phyloP scores from a whole-genome alignment of 1,140 invertebrate genomes.

The Thalassaphorura encarpata region DNA sequence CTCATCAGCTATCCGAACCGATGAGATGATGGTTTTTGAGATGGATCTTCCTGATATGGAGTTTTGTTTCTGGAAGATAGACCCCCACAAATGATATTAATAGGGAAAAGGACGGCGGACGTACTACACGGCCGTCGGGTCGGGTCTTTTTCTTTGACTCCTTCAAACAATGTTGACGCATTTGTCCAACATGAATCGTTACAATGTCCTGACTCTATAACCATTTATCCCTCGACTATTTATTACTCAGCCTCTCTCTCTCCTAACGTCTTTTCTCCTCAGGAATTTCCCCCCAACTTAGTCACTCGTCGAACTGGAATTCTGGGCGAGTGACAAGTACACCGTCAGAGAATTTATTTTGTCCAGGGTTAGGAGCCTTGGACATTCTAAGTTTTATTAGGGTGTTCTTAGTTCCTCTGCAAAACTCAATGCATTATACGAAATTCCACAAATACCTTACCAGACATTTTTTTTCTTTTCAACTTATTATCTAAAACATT shows the following conservation, averaged over 20 bases:
- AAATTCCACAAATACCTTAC: neutral
- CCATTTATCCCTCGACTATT: constrained; percentile 11
- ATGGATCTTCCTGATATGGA: constrained; percentile 2
- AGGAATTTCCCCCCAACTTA: neutral
- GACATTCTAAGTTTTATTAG: neutral
- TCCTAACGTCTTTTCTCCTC: neutral
- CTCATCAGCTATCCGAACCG: neutral
- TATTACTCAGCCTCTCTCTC: constrained; percentile 9
- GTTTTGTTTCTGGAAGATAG: too few species aligned
- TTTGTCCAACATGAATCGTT: constrained; percentile 23
- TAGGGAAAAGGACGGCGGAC: neutral
- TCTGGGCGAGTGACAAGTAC: neutral
- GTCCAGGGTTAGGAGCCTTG: neutral
- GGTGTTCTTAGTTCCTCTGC: neutral
- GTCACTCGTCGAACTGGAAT: neutral
- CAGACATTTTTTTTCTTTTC: too few species aligned
- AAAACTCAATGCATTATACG: neutral
- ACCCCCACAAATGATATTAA: neutral
- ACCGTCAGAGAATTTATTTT: neutral
- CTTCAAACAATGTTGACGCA: constrained; percentile 22
- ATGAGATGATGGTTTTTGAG: neutral
- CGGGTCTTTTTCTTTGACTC: constrained; percentile 10
- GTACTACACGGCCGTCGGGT: neutral
- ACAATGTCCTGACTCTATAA: too few species aligned
- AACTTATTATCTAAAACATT: too few species aligned